These are phyloP conservation scores for Hyposoter didymator DNA, from an alignment of 2,888 invertebrate genomes.

Conservation along the genomic window DNA sequence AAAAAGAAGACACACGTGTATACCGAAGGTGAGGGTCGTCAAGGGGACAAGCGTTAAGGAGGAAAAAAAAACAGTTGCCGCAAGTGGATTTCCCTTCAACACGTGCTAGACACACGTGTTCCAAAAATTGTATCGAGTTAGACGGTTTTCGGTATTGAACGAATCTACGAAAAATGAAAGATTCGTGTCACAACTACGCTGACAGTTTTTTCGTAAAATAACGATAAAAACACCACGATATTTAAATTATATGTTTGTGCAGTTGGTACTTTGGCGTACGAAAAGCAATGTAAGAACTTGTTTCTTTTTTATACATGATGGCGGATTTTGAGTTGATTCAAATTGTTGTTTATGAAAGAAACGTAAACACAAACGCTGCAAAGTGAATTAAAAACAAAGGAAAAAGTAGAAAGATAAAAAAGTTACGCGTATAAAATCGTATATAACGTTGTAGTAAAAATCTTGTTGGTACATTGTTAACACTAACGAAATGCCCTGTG, in stretches of 20 bases:
- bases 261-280: background rate
- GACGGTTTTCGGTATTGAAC: background rate
- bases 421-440: constrained; percentile 66
- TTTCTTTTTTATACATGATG: background rate
- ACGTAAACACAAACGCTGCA: background rate
- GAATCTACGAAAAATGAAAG: background rate
- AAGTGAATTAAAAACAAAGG: constrained; percentile 18
- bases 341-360: background rate
- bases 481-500: constrained; percentile 66
- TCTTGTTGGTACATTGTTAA: constrained; percentile 59
- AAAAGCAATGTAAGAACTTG: background rate
- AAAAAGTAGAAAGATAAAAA: constrained; percentile 61
- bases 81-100: background rate
- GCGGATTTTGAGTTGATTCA: background rate
- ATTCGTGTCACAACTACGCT: background rate
- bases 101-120: background rate
- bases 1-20: constrained; percentile 4
- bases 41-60: constrained; percentile 37
- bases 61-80: constrained; percentile 39
- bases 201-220: background rate
- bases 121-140: background rate
- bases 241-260: constrained; percentile 31
- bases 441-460: constrained; percentile 65
- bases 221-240: constrained; percentile 25
- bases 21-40: constrained; percentile 18